Evolutionary conservation across 2,797 vertebrate genomes (phyloP).

Genomic region (Syndactyla subalaris): DNA sequence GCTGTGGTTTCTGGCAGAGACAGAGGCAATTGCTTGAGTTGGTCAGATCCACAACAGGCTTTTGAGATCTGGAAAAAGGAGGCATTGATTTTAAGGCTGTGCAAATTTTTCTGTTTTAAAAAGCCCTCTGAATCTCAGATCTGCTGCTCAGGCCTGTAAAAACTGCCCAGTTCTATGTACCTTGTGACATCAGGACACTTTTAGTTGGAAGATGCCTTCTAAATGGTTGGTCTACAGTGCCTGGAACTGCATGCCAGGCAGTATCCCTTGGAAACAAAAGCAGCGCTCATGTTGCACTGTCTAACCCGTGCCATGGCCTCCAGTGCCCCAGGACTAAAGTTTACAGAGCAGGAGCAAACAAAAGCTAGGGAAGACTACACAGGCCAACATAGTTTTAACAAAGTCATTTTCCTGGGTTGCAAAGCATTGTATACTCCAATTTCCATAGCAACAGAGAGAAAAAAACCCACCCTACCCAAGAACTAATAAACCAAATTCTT

Average conservation of each 20-base stretch:
- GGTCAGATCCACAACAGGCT: constrained; percentile 30
- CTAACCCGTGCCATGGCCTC: rapidly evolving
- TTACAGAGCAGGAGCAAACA: neutral
- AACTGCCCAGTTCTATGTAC: neutral
- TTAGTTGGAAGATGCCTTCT: neutral
- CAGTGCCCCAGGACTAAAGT: neutral
- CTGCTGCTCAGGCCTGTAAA: neutral
- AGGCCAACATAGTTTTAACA: neutral
- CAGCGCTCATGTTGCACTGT: neutral
- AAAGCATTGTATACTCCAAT: constrained; percentile 42
- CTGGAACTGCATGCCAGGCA: neutral
- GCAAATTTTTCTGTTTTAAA: neutral
- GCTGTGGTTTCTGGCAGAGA: constrained; percentile 62
- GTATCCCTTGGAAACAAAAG: neutral
- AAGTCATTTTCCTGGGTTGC: neutral
- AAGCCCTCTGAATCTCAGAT: neutral
- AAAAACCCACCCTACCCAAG: neutral
- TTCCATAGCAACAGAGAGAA: constrained; percentile 9
- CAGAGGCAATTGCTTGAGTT: neutral
- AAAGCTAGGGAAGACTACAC: neutral
- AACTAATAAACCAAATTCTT: constrained; percentile 57
- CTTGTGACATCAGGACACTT: neutral
- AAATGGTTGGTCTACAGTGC: neutral
- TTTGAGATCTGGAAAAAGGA: constrained; percentile 5
- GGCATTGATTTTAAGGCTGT: neutral